A percentile compares a stretch with the other conserved stretches of the same genome.
Evolutionary conservation across 2,888 invertebrate genomes (phyloP).

Genomic region (Cotesia congregata): DNA sequence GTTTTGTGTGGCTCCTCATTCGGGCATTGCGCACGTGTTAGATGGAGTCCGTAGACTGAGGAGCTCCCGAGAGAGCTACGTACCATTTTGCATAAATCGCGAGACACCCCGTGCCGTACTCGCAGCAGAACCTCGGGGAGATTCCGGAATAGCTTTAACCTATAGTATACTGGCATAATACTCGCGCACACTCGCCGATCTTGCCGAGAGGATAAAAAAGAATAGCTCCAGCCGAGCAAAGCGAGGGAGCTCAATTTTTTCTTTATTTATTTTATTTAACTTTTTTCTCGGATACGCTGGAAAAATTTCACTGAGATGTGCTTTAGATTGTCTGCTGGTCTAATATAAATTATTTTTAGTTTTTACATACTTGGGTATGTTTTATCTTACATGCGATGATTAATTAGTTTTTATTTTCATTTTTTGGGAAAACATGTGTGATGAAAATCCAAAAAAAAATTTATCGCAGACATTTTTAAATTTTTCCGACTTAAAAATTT

Average conservation of each 20-base stretch:
- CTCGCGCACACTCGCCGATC: slow-evolving; percentile 48
- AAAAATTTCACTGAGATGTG: not conserved
- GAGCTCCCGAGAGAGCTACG: slow-evolving; percentile 65
- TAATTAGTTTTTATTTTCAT: not conserved
- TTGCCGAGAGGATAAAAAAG: slow-evolving; percentile 49
- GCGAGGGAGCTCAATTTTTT: slow-evolving; percentile 22
- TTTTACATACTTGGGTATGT: not conserved
- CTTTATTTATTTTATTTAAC: slow-evolving; percentile 8
- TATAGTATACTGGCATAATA: slow-evolving; percentile 20
- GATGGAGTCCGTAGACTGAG: slow-evolving; percentile 57
- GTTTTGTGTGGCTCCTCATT: slow-evolving; percentile 30
- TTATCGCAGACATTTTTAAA: not conserved
- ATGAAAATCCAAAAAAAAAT: not conserved
- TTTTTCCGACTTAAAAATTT: too few relatives aligned
- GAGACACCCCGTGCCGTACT: slow-evolving; percentile 63
- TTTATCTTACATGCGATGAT: not conserved
- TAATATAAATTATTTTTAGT: slow-evolving; percentile 4
- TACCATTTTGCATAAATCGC: slow-evolving; percentile 70
- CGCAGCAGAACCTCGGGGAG: slow-evolving; percentile 62
- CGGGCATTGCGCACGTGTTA: slow-evolving; percentile 60
- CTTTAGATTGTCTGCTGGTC: not conserved
- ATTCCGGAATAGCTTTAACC: slow-evolving; percentile 64
- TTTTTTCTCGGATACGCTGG: slow-evolving; percentile 1
- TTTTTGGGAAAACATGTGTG: not conserved
- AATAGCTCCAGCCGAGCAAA: not conserved